Percentiles rank a stretch among this genome's conserved stretches.
Conservation (phyloP, 2,113 vertebrate species). For the Phyllostomus hastatus region DNA sequence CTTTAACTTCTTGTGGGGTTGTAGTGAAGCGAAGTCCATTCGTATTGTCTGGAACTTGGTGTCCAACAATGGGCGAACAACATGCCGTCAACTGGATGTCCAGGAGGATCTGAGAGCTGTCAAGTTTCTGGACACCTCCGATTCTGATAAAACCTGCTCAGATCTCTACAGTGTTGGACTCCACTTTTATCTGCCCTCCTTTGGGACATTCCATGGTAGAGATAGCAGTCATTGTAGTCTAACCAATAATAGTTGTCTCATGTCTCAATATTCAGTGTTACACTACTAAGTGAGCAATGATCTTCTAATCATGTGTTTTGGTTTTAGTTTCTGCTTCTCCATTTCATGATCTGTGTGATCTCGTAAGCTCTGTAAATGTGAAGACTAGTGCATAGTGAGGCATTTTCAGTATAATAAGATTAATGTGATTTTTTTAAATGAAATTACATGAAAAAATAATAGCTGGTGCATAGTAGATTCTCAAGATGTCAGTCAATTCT, state of each 20-base stretch:
- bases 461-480: neutral
- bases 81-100: neutral
- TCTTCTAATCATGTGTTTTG: neutral
- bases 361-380: neutral
- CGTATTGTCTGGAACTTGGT: neutral
- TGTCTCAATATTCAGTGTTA: neutral
- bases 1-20: neutral
- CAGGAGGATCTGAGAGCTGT: neutral
- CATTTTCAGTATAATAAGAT: neutral
- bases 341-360: neutral
- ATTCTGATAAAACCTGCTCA: neutral
- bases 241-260: neutral
- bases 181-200: fast-evolving
- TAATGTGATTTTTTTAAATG: neutral
- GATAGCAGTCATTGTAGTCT: neutral
- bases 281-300: neutral
- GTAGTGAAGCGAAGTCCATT: neutral
- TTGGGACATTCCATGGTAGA: neutral
- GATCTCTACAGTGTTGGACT: neutral
- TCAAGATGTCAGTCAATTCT: neutral
- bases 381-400: neutral
- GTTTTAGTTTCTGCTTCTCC: neutral
- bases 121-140: neutral
- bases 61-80: neutral
- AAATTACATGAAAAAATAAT: neutral